These are phyloP conservation scores for Microvelia longipes DNA, from an alignment of 1,140 invertebrate species.

Conservation along the genomic window DNA sequence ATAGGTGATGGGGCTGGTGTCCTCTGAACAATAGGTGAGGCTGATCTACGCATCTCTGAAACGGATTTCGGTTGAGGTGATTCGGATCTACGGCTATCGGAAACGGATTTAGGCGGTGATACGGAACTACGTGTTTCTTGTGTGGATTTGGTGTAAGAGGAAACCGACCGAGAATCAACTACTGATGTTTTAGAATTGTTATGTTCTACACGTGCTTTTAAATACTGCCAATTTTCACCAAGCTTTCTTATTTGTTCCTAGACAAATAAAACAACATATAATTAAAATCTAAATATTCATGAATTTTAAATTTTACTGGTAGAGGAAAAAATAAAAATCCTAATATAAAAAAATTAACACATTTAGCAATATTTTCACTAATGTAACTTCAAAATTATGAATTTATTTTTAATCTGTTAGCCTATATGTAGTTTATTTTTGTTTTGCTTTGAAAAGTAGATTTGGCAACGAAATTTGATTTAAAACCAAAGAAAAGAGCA, in stretches of 20 bases:
- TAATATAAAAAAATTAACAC: too few relatives aligned
- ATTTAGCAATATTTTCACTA: too few relatives aligned
- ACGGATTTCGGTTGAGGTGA: neutral
- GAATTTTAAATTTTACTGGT: too few relatives aligned
- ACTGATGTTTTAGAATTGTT: neutral
- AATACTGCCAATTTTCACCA: slow-evolving; percentile 41
- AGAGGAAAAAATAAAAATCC: too few relatives aligned
- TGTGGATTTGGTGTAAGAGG: neutral
- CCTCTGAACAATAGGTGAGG: too few relatives aligned
- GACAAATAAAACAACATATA: slow-evolving; percentile 6
- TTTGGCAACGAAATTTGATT: too few relatives aligned
- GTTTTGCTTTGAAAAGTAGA: too few relatives aligned
- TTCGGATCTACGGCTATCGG: neutral
- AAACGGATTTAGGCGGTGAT: neutral
- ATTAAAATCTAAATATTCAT: neutral
- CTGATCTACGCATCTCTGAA: neutral
- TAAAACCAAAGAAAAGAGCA: too few relatives aligned
- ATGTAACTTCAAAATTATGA: too few relatives aligned
- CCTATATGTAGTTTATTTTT: too few relatives aligned
- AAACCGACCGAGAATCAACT: neutral
- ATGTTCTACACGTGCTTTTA: slow-evolving; percentile 33
- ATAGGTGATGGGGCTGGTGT: too few relatives aligned
- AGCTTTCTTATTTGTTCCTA: slow-evolving; percentile 41
- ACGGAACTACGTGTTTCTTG: neutral
- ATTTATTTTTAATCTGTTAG: too few relatives aligned